Conservation (phyloP, 2,113 vertebrate genomes). For the Phyllostomus discolor region DNA sequence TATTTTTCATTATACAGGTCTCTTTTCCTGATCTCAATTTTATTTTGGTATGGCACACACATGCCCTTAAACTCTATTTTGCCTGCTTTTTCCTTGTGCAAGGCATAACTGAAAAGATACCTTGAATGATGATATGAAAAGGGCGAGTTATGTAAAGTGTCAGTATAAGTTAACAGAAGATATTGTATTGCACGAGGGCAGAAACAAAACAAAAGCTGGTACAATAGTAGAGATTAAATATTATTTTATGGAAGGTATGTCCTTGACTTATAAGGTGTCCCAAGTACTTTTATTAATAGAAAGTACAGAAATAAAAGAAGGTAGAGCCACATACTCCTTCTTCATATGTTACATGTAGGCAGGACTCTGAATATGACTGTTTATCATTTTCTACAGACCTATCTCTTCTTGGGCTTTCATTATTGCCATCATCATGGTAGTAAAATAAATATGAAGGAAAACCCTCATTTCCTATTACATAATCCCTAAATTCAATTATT, state of each 20-base stretch:
- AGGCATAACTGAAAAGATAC: not conserved
- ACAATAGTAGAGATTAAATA: not conserved
- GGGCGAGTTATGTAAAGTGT: not conserved
- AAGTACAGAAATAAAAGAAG: not conserved
- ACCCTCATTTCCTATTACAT: not conserved
- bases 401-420: not conserved
- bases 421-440: not conserved
- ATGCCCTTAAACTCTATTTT: not conserved
- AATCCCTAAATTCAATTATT: not conserved
- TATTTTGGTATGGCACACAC: not conserved
- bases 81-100: not conserved
- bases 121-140: not conserved
- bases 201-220: not conserved
- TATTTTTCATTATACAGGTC: not conserved
- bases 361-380: not conserved
- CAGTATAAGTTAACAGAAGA: not conserved
- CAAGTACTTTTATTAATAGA: not conserved
- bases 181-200: not conserved
- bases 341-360: not conserved
- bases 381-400: not conserved
- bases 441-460: not conserved
- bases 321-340: not conserved
- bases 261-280: not conserved
- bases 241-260: not conserved
- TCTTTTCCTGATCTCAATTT: not conserved